These are phyloP conservation scores for Cotesia chilonis DNA, from an alignment of 1,140 invertebrate species.

Conservation along the genomic window DNA sequence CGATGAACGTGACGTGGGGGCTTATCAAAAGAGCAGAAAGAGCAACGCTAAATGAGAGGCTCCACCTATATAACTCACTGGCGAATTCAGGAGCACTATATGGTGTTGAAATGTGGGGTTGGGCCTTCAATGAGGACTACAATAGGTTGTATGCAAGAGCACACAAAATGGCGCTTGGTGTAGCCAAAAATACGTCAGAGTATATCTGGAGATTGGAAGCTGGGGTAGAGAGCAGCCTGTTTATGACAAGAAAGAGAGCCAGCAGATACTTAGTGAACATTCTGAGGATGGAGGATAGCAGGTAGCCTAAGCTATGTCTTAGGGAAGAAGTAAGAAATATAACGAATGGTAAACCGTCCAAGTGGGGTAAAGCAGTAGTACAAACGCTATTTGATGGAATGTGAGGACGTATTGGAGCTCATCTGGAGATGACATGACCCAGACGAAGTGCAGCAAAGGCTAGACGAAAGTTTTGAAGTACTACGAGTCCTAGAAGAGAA, in stretches of 20 bases:
- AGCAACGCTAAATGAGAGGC: not conserved
- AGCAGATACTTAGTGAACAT: not conserved
- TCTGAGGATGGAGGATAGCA: not conserved
- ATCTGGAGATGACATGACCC: too few species aligned
- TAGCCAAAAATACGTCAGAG: not conserved
- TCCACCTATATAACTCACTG: not conserved
- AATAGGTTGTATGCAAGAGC: not conserved
- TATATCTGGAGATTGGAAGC: not conserved
- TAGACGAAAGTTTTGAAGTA: too few species aligned
- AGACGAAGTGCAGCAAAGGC: too few species aligned
- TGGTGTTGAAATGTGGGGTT: constrained; percentile 4
- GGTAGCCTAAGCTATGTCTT: constrained; percentile 19
- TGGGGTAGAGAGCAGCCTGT: not conserved
- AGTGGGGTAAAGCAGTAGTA: not conserved
- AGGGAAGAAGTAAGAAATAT: not conserved
- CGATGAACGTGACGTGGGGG: not conserved
- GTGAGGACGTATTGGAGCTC: too few species aligned
- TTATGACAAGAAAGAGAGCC: not conserved
- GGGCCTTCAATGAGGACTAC: not conserved
- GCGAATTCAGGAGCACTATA: not conserved
- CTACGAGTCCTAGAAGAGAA: too few species aligned
- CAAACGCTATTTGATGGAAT: too few species aligned
- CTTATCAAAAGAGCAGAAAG: not conserved
- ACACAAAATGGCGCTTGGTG: not conserved
- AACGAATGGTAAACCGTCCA: constrained; percentile 3